Base-by-base conservation (phyloP, 1,140 invertebrate genomes). In the Drosophila ficusphila region DNA sequence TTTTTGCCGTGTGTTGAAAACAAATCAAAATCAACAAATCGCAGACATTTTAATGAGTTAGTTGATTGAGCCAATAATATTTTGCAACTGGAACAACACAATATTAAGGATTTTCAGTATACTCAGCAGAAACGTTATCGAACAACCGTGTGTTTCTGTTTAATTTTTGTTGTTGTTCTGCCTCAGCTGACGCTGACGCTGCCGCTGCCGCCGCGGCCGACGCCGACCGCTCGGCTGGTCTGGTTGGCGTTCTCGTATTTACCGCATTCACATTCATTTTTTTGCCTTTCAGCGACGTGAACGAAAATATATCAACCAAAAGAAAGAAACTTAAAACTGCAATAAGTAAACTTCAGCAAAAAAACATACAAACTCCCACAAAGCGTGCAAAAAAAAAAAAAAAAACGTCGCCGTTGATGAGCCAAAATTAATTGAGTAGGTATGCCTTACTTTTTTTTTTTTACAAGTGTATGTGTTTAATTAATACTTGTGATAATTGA, bases 261-360 rank as follows among this genome's bases (percentile, higher is more conserved):
- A 46, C 38, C 44, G 54, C 68, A 82, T 82, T 81, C 65, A 85
- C 68, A 82, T 82, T 81, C 65, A 85, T 86, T 85, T 85, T 86
- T 85, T 72, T 86, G 81, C 81, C 76, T 76, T 85, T 79, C 76
- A 86, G 67, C 61, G 64, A 86, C 72, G 76, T 76, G 42, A 58
- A 54, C 18, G 41, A 54, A 54, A 52, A 52, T 16, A 11, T 12
- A 70, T 12, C 21, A 16, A 39, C 8, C 64, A 31, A 1, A 60
- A 57, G 4, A 29, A 39, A 38, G 29, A 12, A 29, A 0, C 21
- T n/a, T 7, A 57, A 21, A 23, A 21, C 16, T 29, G n/a, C 39
- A 12, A 54, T n/a, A 27, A 31, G 46, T 33, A 48, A 16, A 48
- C 27, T 19, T 16, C 23, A 44, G 12, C 23, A 4, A 27, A 46